phyloP scores from a whole-genome alignment of 1,140 invertebrate genomes.

The Amyelois transitella region DNA sequence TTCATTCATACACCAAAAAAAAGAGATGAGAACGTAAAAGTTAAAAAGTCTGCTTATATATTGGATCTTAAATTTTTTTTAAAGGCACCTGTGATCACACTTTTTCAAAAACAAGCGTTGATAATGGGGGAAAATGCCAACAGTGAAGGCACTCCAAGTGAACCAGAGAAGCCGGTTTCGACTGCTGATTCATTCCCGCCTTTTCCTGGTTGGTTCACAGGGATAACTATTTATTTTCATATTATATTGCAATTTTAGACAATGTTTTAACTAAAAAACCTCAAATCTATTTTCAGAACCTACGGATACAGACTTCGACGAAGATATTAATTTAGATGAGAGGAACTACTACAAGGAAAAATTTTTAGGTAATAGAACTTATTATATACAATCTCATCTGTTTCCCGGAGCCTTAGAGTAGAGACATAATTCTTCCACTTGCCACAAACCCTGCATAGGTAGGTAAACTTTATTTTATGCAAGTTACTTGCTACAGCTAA shows the following conservation, averaged over 20 bases:
- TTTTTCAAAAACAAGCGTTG: slow-evolving; percentile 7
- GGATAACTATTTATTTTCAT: slow-evolving; percentile 3
- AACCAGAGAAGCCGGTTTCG: slow-evolving; percentile 56
- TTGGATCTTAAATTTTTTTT: too few species aligned
- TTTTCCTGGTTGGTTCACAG: slow-evolving; percentile 40
- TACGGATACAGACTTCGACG: slow-evolving; percentile 69
- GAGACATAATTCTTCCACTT: too few species aligned
- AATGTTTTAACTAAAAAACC: slow-evolving; percentile 1
- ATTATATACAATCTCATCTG: background rate
- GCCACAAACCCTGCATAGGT: too few species aligned
- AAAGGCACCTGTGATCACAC: too few species aligned
- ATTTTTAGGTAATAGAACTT: slow-evolving; percentile 40
- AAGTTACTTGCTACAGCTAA: too few species aligned
- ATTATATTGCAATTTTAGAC: slow-evolving; percentile 6
- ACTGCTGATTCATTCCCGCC: slow-evolving; percentile 54
- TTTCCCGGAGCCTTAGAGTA: background rate
- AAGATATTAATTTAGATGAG: slow-evolving; percentile 71
- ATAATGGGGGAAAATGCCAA: slow-evolving; percentile 52
- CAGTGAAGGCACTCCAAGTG: slow-evolving; percentile 34
- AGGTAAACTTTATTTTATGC: too few species aligned
- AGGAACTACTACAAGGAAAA: slow-evolving; percentile 49
- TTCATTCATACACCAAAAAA: too few species aligned
- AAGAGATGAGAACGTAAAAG: too few species aligned
- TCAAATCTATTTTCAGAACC: slow-evolving; percentile 49
- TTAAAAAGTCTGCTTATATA: too few species aligned